A percentile compares a stretch with the other conserved stretches of the same genome.
Conservation (phyloP, 2,797 vertebrate species). For the Holocentrus rufus region DNA sequence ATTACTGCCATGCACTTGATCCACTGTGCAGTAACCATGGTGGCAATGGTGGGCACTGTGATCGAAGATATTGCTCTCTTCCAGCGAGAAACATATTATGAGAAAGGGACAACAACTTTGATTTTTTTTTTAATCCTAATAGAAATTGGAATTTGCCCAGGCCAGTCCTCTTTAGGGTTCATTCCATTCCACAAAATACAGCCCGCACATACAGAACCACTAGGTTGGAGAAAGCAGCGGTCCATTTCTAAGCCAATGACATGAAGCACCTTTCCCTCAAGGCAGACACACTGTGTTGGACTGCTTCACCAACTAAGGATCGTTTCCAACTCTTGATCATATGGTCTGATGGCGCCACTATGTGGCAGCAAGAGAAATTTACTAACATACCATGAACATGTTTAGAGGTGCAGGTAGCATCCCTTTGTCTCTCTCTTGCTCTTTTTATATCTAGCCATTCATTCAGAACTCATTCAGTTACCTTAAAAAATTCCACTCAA, state of each 20-base stretch:
- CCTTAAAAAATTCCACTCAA: background rate
- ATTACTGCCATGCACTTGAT: background rate
- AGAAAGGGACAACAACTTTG: background rate
- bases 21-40: background rate
- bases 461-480: background rate
- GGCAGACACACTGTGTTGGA: conserved; percentile 1
- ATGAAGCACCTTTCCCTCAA: conserved; percentile 14
- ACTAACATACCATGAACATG: background rate
- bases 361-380: conserved; percentile 53
- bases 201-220: background rate
- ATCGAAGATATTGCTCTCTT: conserved; percentile 11
- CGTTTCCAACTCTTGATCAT: background rate
- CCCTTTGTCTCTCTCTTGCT: background rate
- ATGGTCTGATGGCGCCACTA: conserved; percentile 55
- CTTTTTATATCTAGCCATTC: background rate
- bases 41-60: background rate
- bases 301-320: background rate
- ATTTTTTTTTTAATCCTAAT: conserved; percentile 4
- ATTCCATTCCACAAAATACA: conserved; percentile 11
- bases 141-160: conserved; percentile 2
- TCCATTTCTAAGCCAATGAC: conserved; percentile 5
- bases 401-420: background rate
- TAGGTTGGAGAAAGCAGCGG: conserved; percentile 12
- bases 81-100: background rate
- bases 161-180: background rate